phyloP scores from a whole-genome alignment of 2,888 invertebrate species.

The Pollenia amentaria region DNA sequence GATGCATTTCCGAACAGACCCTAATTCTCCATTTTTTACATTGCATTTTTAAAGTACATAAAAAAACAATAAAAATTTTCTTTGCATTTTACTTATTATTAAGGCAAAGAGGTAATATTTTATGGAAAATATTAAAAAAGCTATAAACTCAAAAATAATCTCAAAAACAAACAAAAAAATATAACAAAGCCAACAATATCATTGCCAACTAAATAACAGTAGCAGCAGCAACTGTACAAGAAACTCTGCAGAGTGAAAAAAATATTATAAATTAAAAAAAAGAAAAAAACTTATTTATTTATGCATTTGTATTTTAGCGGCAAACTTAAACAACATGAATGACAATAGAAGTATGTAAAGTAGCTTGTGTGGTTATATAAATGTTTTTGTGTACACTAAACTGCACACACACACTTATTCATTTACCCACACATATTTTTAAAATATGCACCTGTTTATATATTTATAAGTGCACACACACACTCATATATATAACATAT shows the following conservation, averaged over 20 bases:
- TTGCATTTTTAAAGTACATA: neutral
- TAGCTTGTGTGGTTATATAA: slow-evolving; percentile 25
- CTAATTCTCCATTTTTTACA: neutral
- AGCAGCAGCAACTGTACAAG: neutral
- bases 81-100: slow-evolving; percentile 1
- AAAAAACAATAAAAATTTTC: neutral
- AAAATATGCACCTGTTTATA: slow-evolving; percentile 42
- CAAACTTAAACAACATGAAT: slow-evolving; percentile 10
- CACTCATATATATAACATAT: neutral
- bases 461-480: slow-evolving; percentile 5
- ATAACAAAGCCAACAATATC: slow-evolving; percentile 14
- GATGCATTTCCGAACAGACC: too few relatives aligned
- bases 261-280: slow-evolving; percentile 17
- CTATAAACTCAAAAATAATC: slow-evolving; percentile 12
- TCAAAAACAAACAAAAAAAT: slow-evolving; percentile 2
- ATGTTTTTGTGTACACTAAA: neutral
- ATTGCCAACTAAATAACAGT: neutral
- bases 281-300: slow-evolving; percentile 23
- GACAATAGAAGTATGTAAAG: slow-evolving; percentile 41
- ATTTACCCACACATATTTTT: slow-evolving; percentile 17
- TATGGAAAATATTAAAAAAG: slow-evolving; percentile 10
- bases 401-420: neutral
- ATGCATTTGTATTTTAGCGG: neutral
- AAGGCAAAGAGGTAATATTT: slow-evolving; percentile 16
- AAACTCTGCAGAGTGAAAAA: neutral